These are phyloP conservation scores for Pogonocichla stellata DNA, from an alignment of 2,113 vertebrate species.

Conservation along the genomic window DNA sequence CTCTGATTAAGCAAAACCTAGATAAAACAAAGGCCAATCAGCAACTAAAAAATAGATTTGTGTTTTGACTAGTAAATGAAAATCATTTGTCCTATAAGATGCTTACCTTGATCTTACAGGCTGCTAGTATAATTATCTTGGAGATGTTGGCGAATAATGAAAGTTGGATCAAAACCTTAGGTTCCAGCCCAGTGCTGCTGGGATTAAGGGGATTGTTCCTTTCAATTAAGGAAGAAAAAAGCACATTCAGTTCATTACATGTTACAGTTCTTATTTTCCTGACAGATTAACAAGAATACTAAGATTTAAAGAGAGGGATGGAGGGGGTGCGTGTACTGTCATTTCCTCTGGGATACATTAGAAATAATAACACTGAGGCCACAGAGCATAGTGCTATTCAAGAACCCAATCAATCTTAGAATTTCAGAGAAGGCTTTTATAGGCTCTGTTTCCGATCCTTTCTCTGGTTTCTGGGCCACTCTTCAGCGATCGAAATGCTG, in stretches of 20 bases:
- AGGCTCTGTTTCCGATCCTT: not conserved
- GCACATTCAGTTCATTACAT: not conserved
- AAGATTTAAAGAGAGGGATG: not conserved
- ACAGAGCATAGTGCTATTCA: not conserved
- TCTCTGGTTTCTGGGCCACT: slow-evolving; percentile 17
- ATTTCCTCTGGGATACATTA: not conserved
- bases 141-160: not conserved
- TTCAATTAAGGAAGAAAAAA: not conserved
- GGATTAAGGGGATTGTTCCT: not conserved
- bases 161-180: not conserved
- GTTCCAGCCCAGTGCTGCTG: not conserved
- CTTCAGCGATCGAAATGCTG: not conserved
- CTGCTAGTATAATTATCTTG: not conserved
- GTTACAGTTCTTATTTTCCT: not conserved
- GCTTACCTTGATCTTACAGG: not conserved
- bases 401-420: not conserved
- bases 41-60: not conserved
- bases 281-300: not conserved
- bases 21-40: not conserved
- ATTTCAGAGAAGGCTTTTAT: slow-evolving; percentile 2
- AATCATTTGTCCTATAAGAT: not conserved
- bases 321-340: not conserved
- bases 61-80: not conserved
- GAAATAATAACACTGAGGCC: not conserved
- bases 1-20: not conserved